Base-by-base conservation (phyloP, 2,113 vertebrate species). In the Pristiophorus japonicus region DNA sequence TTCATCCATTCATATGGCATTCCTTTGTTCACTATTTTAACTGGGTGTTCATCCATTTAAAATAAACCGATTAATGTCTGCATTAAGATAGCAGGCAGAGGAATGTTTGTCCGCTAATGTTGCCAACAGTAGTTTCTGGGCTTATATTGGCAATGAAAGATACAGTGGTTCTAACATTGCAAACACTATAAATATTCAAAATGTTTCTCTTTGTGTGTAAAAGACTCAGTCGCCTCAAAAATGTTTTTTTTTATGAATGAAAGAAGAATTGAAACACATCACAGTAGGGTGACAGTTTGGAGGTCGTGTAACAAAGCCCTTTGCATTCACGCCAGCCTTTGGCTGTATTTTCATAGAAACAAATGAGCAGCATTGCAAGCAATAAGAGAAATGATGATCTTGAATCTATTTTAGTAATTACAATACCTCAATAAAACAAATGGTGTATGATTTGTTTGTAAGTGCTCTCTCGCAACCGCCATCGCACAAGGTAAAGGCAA, bases 1-100 rank as follows among this genome's bases (percentile, higher is more conserved):
- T 97, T 96, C 51, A 59, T 59, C 12, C 30, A 24, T 59, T 90
- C 11, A 59, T 34, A 30, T 88, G 51, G 27, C 27, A 85, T 90
- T 62, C 55, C 87, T 90, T 27, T 34, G 51, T 16, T 24, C 30
- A n/a, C 51, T 59, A 62, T 59, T 90, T 90, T 90, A 90, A n/a
- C 24, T 34, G 51, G 2, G 0, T 2, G 30, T 14, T 55, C 47
- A 27, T 90, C 24, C 51, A 90, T 59, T 38, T 59, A 90, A 90
- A 55, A 55, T 88, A 55, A 88, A 51, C 24, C 45, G 8, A 88
- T 51, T 27, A 88, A 10, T 51, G 27, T 88, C 8, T 47, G 81
- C 18, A 47, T 8, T 87, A 51, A 51, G 24, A 47, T 55, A 51
- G 84, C 24, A 87, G 84, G 3, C 45, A 34, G n/a, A 81, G 38